Base-by-base conservation (phyloP, 2,113 vertebrate genomes). In the Tragelaphus scriptus region DNA sequence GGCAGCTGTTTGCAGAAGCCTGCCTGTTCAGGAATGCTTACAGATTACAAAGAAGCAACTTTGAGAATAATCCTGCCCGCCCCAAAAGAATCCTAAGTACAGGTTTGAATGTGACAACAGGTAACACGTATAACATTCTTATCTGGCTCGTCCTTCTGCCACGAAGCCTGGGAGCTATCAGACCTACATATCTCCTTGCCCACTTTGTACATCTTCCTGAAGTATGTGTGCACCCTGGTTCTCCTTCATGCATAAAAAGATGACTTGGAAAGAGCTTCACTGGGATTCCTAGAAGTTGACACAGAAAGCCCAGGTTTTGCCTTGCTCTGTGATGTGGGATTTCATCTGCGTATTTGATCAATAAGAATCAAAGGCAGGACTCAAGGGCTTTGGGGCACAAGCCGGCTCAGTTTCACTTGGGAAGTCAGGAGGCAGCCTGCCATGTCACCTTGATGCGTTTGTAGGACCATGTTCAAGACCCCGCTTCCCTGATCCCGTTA, bases 1-100 rank as follows among this genome's bases (percentile, higher is more conserved):
- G 99, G 99, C 99, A 99, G 99, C 99, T 99, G 99, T 98, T 98
- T 98, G 97, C 98, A 98, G 97, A 97, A 98, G 98, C 96, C 97
- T 97, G 94, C 87, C 97, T 99, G 99, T 98, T 99, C 98, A 98
- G 99, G 99, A 99, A 99, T 99, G 98, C 98, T 98, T 93, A 63
- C 96, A 97, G 98, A 98, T 96, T 93, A 95, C 94, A 96, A 99
- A 98, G 97, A 97, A 3, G 17, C 88, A 1, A 12, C 71, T 98
- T 95, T 93, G 98, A 98, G 98, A 26, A 30, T 88, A 94, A 96
- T 95, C 91, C 94, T 77, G 92, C 87, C n/a, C 63, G 93, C 68
- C 84, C 93, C 98, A 77, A 79, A 88, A 15, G 36, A 95, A 90
- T 81, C 82, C 95, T 93, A 13, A 98, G 28, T 23, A 82, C 40